Base-by-base conservation (phyloP, 2,888 invertebrate genomes). In the Dasysyrphus albostriatus region DNA sequence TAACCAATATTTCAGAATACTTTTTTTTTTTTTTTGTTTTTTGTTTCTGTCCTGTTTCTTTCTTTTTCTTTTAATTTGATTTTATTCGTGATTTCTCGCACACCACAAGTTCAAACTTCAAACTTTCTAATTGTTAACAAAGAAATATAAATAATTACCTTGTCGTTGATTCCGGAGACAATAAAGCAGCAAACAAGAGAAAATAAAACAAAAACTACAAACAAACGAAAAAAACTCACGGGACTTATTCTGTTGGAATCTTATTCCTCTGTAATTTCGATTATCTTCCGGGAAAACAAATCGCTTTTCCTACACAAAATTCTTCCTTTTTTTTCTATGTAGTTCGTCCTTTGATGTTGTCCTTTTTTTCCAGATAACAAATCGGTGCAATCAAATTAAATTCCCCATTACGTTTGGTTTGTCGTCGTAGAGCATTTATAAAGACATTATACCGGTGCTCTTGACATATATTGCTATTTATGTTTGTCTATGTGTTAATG, bases 331-430 rank as follows among this genome's bases (percentile, higher is more conserved):
- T 59, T 37, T 56, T 37, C 37, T 69, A n/a, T n/a, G n/a, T n/a
- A 51, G 37, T 39, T 72, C 58, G 58, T 58, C 34, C 44, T 72
- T 58, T 14, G 32, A 29, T 32, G 32, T 16, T 56, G n/a, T 61
- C 24, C 32, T 82, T 56, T 61, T 76, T 56, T 77, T 59, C 47
- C 44, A 24, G 69, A 78, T 87, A 87, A 87, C 83, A 78, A 87
- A 87, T 87, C 78, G 82, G 70, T 83, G 75, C 82, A 87, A 87
- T 87, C 83, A 83, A 87, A 79, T 83, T 83, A 79, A 87, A 83
- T 82, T 87, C 72, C 72, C 70, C 78, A 83, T 79, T 78, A 87
- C 70, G 42, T 70, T 75, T 72, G 54, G 54, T 61, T 73, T 70
- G 79, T 58, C 61, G 61, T 65, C 5, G 39, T 44, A 29, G 59